These are phyloP conservation scores for Tricholaema leucomelas DNA, from an alignment of 2,113 vertebrate genomes.

Conservation along the genomic window DNA sequence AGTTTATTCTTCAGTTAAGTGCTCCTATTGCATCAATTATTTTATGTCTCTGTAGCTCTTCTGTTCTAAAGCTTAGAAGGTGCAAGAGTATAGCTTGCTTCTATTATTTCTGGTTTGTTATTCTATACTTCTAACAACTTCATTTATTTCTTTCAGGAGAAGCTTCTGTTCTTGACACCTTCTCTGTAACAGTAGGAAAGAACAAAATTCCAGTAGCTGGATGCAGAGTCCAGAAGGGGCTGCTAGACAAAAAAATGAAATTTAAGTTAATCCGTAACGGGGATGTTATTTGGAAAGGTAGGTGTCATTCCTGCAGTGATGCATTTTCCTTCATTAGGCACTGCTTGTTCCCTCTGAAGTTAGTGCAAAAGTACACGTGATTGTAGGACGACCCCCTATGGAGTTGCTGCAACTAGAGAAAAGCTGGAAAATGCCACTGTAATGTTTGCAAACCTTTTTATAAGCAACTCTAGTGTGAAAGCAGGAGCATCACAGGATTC, in stretches of 20 bases:
- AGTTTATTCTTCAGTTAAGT: background rate
- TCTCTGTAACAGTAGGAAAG: constrained; percentile 87
- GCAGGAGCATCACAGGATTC: background rate
- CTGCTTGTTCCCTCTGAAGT: background rate
- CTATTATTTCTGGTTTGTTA: background rate
- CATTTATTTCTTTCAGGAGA: constrained; percentile 74
- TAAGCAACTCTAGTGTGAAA: background rate
- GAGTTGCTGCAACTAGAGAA: background rate
- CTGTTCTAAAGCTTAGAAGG: background rate
- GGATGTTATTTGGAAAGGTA: constrained; percentile 89
- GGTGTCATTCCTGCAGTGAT: background rate
- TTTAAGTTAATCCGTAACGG: constrained; percentile 83
- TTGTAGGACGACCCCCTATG: accelerated
- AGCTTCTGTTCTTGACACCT: constrained; percentile 84
- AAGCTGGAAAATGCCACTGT: background rate
- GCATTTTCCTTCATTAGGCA: accelerated
- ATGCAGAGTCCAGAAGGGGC: constrained; percentile 92
- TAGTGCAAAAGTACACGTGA: accelerated
- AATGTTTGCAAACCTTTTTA: background rate
- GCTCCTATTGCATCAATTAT: background rate
- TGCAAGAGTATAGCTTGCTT: background rate
- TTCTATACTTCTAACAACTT: background rate
- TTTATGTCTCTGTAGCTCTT: background rate
- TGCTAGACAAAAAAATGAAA: constrained; percentile 82
- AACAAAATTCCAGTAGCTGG: constrained; percentile 90